A percentile compares a stretch with the other conserved stretches of the same genome.
phyloP scores from a whole-genome alignment of 2,888 invertebrate species.

The Stenchaetothrips biformis region DNA sequence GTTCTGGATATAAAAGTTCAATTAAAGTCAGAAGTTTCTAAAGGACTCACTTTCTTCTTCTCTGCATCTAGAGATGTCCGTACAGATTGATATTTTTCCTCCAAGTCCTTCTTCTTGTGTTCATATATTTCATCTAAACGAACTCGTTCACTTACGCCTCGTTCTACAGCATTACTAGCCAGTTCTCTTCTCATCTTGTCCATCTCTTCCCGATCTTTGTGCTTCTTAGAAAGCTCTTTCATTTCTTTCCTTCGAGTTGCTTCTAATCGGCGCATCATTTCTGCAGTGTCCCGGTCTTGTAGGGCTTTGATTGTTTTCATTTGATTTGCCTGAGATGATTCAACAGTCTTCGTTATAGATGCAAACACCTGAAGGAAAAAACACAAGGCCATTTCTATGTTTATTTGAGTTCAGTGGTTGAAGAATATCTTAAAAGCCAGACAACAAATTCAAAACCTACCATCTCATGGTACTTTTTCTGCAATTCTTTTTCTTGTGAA shows the following conservation, averaged over 20 bases:
- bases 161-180: constrained; percentile 72
- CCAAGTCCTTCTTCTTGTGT: constrained; percentile 67
- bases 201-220: constrained; percentile 86
- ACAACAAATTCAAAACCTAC: constrained; percentile 42
- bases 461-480: constrained; percentile 77
- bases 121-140: constrained; percentile 72
- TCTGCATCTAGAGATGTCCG: constrained; percentile 63
- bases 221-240: constrained; percentile 77
- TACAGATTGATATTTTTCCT: constrained; percentile 72
- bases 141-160: constrained; percentile 84
- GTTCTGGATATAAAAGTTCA: neutral
- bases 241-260: constrained; percentile 81
- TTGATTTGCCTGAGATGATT: constrained; percentile 71
- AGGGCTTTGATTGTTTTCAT: constrained; percentile 65
- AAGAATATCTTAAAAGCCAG: neutral
- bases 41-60: constrained; percentile 53
- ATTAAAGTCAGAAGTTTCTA: neutral
- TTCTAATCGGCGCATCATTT: constrained; percentile 75
- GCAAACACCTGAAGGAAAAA: constrained; percentile 52
- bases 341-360: constrained; percentile 74
- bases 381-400: neutral
- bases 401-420: neutral
- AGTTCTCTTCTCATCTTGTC: constrained; percentile 78
- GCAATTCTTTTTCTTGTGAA: constrained; percentile 66
- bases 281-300: constrained; percentile 65